Base-by-base conservation (phyloP, 2,797 vertebrate genomes). In the Nannoperca obscura region DNA sequence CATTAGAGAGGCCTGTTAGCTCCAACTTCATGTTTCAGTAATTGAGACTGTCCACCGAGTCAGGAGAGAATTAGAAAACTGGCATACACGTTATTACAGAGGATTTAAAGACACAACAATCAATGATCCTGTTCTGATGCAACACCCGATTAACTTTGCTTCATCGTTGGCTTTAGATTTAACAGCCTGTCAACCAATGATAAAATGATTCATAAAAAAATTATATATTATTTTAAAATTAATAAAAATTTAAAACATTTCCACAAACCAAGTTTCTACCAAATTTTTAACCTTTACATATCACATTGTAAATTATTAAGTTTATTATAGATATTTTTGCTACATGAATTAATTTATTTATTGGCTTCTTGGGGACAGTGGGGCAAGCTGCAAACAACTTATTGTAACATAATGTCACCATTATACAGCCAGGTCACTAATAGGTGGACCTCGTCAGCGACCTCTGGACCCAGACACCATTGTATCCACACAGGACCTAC, bases 11-110 rank as follows among this genome's bases (percentile, higher is more conserved):
- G 47, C 34, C 36, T 54, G 58, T 38, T 54, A 22, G 61, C 54
- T 71, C 57, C 69, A 61, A 62, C 69, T 67, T 66, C n/a, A 42
- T 52, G 65, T 30, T 76, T 73, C 32, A 66, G 55, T 66, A 62
- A 76, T 8, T 30, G 67, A 82, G 54, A 66, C 30, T 49, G 55
- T 49, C 36, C 22, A 61, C 1, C 0, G 13, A 65, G 40, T 66
- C 46, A 40, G 32, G 27, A 34, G 61, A 80, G 40, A 62, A 50
- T 24, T 17, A 22, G 46, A 59, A 76, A 77, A 61, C 40, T 52
- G 27, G 13, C 2, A 1, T 3, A 22, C 2, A 4, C 49, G 22
- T 36, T 36, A 34, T 66, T 38, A 13, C 7, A 49, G 3, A 20
- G 30, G 34, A 60, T 60, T 40, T 20, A 44, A 55, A 61, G 12